Base-by-base conservation (phyloP, 1,140 invertebrate species). In the Lucilia sericata region DNA sequence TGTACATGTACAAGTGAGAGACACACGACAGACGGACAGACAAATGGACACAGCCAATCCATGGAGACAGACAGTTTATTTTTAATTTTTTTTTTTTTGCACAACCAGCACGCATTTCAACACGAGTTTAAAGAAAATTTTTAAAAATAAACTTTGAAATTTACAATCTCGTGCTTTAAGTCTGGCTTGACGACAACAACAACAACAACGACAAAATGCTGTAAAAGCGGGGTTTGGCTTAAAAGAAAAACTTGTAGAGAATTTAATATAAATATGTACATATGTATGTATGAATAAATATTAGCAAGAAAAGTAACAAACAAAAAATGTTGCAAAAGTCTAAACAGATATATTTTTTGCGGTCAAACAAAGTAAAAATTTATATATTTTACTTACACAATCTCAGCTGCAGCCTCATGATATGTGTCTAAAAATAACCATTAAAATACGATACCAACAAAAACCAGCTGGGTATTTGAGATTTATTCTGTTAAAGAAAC, bases 131-230 rank as follows among this genome's bases (percentile, higher is more conserved):
- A 70, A 70, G 21, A 10, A 42, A 42, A 42, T 8, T 8, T 70
- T 55, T 70, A 25, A 70, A 70, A 70, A 70, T 70, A 70, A 60
- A 25, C 65, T 70, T 70, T 19, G 19, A 21, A 70, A 70, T 70
- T 21, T 5, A 21, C 65, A 70, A 70, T 70, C 65, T 70, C 65
- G 65, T 70, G 65, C 65, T 70, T 70, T 2, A 17, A 60, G 55
- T 21, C 65, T 19, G 19, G 10, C 51, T 12, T 55, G 51, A 17
- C 51, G 12, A 55, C 51, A 55, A 55, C 12, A 55, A 55, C 3
- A 30, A n/a, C 17, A 55, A 55, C 3, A 30, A n/a, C 17, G 14
- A 55, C 9, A 55, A 55, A 55, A 55, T 55, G 51, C 51, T n/a
- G 12, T 55, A 17, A 17, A 51, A 51, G 49, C 3, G 49, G 14